These are phyloP conservation scores for Sebastes elongatus DNA, from an alignment of 2,797 vertebrate species.

Conservation along the genomic window DNA sequence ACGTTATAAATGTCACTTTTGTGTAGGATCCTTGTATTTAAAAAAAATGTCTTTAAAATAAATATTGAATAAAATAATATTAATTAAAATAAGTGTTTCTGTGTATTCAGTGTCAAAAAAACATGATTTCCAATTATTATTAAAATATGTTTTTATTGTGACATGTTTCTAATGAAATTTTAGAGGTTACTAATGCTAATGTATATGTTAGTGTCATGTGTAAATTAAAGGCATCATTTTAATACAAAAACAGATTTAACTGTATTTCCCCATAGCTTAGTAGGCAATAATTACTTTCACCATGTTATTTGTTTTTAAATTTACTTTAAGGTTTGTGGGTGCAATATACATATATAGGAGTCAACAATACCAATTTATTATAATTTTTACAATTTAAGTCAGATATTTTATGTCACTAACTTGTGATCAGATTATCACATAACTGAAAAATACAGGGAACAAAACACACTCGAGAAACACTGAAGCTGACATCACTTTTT, in stretches of 20 bases:
- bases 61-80: neutral
- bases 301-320: neutral
- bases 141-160: neutral
- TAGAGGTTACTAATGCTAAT: neutral
- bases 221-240: neutral
- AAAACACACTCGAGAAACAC: constrained; percentile 70
- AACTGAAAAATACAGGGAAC: constrained; percentile 54
- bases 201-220: neutral
- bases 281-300: neutral
- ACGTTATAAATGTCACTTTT: neutral
- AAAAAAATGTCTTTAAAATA: neutral
- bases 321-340: neutral
- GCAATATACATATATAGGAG: neutral
- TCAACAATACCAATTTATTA: neutral
- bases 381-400: neutral
- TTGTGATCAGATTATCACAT: constrained; percentile 50
- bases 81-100: neutral
- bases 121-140: neutral
- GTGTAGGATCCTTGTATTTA: neutral
- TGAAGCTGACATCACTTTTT: constrained; percentile 74
- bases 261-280: neutral
- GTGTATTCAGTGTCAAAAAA: neutral
- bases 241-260: neutral
- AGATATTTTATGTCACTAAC: constrained; percentile 29
- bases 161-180: neutral